Percentiles rank a stretch among this genome's conserved stretches.
Conservation (phyloP, 2,888 invertebrate species). For the Drosophila meridiana region DNA sequence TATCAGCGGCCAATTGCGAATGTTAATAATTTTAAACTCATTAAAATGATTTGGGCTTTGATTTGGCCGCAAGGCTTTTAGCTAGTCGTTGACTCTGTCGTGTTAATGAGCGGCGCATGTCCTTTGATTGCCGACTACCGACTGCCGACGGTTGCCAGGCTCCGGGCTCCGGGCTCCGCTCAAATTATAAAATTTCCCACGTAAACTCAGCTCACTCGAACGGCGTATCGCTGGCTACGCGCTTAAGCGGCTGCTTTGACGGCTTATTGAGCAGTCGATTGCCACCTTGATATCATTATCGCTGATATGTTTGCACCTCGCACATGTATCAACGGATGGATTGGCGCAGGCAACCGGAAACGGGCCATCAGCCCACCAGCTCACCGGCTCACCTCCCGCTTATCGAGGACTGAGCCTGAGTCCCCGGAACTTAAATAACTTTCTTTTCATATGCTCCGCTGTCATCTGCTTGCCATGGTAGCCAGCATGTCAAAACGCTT, state of each 20-base stretch:
- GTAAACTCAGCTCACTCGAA: conserved; percentile 16
- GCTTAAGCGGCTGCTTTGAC: conserved; percentile 45
- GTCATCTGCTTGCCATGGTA: conserved; percentile 27
- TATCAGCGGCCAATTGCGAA: conserved; percentile 56
- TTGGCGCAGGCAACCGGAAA: conserved; percentile 45
- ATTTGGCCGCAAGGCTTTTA: conserved; percentile 63
- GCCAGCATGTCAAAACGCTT: conserved; percentile 79
- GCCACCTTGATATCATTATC: conserved; percentile 74
- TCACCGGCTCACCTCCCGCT: conserved; percentile 50
- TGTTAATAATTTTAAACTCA: conserved; percentile 74
- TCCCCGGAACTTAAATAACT: conserved; percentile 62
- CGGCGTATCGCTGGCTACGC: conserved; percentile 47
- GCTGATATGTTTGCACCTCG: conserved; percentile 40
- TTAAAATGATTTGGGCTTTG: conserved; percentile 72
- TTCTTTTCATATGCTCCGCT: conserved; percentile 40
- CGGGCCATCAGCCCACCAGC: conserved; percentile 30
- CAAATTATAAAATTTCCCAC: neutral
- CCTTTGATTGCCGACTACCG: conserved; percentile 24
- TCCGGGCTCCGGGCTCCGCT: neutral
- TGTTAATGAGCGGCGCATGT: conserved; percentile 68
- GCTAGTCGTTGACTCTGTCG: conserved; percentile 27
- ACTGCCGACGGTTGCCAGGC: conserved; percentile 21
- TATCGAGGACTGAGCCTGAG: conserved; percentile 38
- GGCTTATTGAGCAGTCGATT: conserved; percentile 73
- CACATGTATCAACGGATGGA: neutral